phyloP scores from a whole-genome alignment of 2,797 vertebrate species.

The Pseudochirops corinnae region DNA sequence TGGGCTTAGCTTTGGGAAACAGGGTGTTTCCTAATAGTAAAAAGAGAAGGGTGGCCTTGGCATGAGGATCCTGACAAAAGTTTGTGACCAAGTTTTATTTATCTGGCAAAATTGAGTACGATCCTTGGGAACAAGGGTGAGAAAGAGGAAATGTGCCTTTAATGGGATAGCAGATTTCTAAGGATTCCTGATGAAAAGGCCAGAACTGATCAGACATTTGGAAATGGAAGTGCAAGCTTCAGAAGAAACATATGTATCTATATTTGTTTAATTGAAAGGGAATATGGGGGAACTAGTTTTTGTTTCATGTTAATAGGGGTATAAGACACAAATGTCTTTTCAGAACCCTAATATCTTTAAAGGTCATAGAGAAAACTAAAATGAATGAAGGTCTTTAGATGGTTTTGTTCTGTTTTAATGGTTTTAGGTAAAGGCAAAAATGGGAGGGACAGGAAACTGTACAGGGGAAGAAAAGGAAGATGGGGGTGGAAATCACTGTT shows the following conservation, averaged over 20 bases:
- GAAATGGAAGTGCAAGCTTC: neutral
- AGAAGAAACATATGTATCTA: neutral
- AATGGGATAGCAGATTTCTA: neutral
- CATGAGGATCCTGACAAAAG: no score
- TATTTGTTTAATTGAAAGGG: neutral
- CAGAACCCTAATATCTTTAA: neutral
- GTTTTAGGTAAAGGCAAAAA: neutral
- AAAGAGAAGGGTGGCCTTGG: no score
- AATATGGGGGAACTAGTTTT: neutral
- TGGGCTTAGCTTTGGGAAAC: no score
- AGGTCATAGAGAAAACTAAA: neutral
- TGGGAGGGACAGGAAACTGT: neutral
- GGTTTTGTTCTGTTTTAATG: neutral
- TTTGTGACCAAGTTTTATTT: no score
- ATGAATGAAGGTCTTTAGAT: neutral
- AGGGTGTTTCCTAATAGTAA: no score
- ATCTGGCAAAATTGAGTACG: no score
- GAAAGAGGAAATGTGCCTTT: no score
- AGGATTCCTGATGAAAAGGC: neutral
- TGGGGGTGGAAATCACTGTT: neutral
- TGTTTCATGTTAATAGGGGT: no score
- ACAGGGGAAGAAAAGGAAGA: neutral
- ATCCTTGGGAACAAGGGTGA: no score
- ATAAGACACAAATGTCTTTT: no score
- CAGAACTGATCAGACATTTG: neutral